phyloP scores from a whole-genome alignment of 35 echinoderm and acorn worm genomes.

The Strongylocentrotus purpuratus region DNA sequence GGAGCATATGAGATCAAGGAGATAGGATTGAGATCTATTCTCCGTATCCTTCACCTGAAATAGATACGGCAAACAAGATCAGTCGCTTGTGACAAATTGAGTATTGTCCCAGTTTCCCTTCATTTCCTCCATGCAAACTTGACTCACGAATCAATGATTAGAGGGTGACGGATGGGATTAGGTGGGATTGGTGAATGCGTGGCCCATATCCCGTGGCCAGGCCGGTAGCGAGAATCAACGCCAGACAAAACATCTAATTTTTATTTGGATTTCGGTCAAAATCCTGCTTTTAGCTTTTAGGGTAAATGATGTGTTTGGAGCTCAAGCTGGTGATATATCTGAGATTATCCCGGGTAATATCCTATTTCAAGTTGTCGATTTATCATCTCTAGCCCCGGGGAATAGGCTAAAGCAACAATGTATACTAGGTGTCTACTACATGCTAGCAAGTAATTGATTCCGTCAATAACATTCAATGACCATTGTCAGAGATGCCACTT shows the following conservation, averaged over 20 bases:
- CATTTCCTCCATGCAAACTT: conserved; percentile 1
- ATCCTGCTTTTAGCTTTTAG: not conserved
- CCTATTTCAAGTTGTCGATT: not conserved
- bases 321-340: not conserved
- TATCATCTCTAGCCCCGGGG: not conserved
- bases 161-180: not conserved
- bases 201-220: not conserved
- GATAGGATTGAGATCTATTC: not conserved
- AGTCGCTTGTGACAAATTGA: conserved; percentile 2
- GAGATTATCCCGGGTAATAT: not conserved
- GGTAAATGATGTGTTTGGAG: not conserved
- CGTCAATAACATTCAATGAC: not conserved
- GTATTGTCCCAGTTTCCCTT: conserved; percentile 2
- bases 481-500: not conserved
- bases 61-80: not conserved
- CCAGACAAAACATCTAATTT: not conserved
- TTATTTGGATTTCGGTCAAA: not conserved
- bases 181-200: not conserved
- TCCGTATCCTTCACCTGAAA: not conserved
- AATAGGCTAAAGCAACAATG: not conserved
- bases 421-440: not conserved
- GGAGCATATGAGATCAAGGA: not conserved
- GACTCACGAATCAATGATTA: not conserved
- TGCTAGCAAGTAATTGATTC: conserved; percentile 2
- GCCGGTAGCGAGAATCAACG: not conserved